These are phyloP conservation scores for Jacana jacana DNA, from an alignment of 2,113 vertebrate species.

Conservation along the genomic window DNA sequence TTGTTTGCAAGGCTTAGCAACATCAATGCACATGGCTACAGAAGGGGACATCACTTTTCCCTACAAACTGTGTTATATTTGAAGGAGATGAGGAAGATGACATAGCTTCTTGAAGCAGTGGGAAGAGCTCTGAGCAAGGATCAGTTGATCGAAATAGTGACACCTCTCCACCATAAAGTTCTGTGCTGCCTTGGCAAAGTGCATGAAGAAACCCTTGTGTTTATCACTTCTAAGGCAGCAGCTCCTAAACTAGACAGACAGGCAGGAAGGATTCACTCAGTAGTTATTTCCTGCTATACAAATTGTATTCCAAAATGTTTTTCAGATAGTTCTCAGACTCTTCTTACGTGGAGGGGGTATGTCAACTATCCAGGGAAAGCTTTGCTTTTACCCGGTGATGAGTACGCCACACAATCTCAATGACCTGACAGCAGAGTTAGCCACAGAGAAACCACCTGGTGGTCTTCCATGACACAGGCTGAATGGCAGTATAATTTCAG, in stretches of 20 bases:
- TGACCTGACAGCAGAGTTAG: neutral
- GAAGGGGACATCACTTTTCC: neutral
- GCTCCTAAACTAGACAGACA: neutral
- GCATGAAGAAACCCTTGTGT: neutral
- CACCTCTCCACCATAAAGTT: accelerated
- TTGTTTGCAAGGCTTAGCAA: neutral
- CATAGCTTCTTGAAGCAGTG: neutral
- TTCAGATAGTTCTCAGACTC: neutral
- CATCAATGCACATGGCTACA: neutral
- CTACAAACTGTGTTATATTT: neutral
- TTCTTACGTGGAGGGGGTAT: neutral
- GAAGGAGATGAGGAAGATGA: neutral
- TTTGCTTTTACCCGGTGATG: neutral
- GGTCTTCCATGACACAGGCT: accelerated
- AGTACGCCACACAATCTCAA: neutral
- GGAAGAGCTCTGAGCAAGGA: neutral
- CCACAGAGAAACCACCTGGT: neutral
- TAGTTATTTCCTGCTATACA: neutral
- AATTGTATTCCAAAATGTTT: neutral
- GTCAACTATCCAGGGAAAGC: neutral
- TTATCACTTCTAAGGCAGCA: neutral
- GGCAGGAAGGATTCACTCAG: neutral
- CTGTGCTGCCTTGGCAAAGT: neutral
- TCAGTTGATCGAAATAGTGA: neutral
- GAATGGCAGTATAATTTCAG: neutral